Conservation (phyloP, 2,888 invertebrate species). For the Lepidonotus clava region DNA sequence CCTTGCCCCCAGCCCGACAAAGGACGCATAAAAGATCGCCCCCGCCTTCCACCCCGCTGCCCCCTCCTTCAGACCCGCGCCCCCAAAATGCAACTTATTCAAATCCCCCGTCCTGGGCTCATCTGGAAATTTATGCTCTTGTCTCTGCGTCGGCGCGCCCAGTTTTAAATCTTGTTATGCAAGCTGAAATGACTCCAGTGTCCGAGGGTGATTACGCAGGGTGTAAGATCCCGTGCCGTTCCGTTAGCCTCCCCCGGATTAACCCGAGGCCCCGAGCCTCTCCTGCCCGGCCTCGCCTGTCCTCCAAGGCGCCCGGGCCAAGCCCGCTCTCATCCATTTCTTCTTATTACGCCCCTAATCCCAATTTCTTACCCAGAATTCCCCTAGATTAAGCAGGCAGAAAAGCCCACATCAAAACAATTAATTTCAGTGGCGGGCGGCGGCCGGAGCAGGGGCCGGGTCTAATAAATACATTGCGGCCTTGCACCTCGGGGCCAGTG, state of each 20-base stretch:
- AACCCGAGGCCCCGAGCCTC: background rate
- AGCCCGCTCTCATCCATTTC: slow-evolving; percentile 27
- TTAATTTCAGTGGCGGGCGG: slow-evolving; percentile 35
- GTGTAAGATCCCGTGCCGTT: slow-evolving; percentile 46
- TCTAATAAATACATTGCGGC: slow-evolving; percentile 51
- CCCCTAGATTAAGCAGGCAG: slow-evolving; percentile 45
- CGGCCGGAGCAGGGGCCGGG: background rate
- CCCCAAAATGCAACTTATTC: slow-evolving; percentile 51
- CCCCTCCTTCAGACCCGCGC: background rate
- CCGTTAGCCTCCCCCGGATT: slow-evolving; percentile 48
- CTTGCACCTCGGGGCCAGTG: slow-evolving; percentile 16
- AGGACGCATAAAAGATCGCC: slow-evolving; percentile 51
- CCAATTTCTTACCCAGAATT: slow-evolving; percentile 53
- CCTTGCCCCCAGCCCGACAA: slow-evolving; percentile 33
- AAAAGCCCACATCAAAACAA: slow-evolving; percentile 54
- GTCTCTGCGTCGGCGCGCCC: slow-evolving; percentile 46
- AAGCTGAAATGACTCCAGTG: slow-evolving; percentile 49
- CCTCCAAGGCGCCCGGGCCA: background rate
- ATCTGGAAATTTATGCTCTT: slow-evolving; percentile 49
- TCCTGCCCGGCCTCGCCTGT: background rate
- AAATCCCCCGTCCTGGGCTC: slow-evolving; percentile 37
- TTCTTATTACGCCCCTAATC: slow-evolving; percentile 51
- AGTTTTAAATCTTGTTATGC: slow-evolving; percentile 52
- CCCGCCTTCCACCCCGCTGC: slow-evolving; percentile 33
- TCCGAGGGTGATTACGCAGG: slow-evolving; percentile 49